Conservation (phyloP, 2,888 invertebrate species). For the Chrysolina americana region DNA sequence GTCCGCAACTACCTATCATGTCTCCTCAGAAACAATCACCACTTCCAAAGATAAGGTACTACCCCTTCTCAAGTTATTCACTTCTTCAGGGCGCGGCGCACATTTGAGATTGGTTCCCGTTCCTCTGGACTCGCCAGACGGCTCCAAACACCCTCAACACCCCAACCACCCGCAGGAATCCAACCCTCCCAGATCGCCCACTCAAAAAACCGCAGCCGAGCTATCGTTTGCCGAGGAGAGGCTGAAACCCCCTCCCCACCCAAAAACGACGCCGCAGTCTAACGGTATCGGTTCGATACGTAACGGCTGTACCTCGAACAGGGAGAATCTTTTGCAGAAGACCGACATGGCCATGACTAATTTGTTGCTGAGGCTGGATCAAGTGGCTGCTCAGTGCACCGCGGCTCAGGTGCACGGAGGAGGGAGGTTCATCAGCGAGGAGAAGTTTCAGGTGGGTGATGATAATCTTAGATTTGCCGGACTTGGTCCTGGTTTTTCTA, state of each 20-base stretch:
- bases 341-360: conserved; percentile 81
- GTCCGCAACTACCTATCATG: too few relatives aligned
- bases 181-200: conserved; percentile 33
- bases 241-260: conserved; percentile 5
- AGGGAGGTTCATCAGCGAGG: conserved; percentile 81
- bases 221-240: conserved; percentile 33
- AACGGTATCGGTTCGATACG: conserved; percentile 38
- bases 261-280: conserved; percentile 28
- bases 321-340: conserved; percentile 76
- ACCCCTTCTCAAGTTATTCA: neutral
- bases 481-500: too few relatives aligned
- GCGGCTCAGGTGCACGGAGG: conserved; percentile 84
- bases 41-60: too few relatives aligned
- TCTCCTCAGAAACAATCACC: too few relatives aligned
- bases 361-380: conserved; percentile 78
- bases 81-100: conserved; percentile 53
- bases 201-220: conserved; percentile 26
- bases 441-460: conserved; percentile 79
- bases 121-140: conserved; percentile 57
- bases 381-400: conserved; percentile 80
- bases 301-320: conserved; percentile 63
- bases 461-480: too few relatives aligned
- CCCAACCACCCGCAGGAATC: conserved; percentile 25
- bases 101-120: conserved; percentile 55
- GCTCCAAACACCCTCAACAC: conserved; percentile 31